Base-by-base conservation (phyloP, 2,888 invertebrate genomes). In the Melanostoma scalare region DNA sequence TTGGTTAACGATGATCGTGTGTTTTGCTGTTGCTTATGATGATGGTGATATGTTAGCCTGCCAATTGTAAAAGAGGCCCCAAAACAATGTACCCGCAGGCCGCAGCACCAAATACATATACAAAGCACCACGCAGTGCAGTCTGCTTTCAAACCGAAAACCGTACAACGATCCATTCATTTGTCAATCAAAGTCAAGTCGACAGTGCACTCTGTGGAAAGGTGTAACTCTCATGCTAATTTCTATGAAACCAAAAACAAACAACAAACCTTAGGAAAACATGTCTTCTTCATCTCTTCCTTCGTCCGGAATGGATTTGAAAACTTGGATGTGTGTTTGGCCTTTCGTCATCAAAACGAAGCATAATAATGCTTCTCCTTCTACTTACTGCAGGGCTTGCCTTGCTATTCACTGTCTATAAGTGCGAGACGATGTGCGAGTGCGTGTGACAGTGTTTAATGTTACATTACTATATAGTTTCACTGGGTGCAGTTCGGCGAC, bases 161-260 rank as follows among this genome's bases (percentile, higher is more conserved):
- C 71, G 65, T 63, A 84, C 40, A 33, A 38, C 69, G 60, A 69
- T 78, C 74, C 77, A 84, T 84, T 84, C 84, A 78, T 78, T 84
- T 84, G 84, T 84, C 84, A 84, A 84, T 84, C 84, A 84, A 65
- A 75, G 38, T 65, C 78, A 65, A 75, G 38, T 65, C 78, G 74
- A 74, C 78, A 84, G 78, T 78, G 53, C 65, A 78, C 84, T 71
- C 78, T 55, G 71, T 40, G 50, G 71, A 75, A 78, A 84, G 84
- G 84, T 78, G 84, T 84, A 84, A 75, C 65, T 75, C 78, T 78
- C 74, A 84, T 84, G 84, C 78, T 78, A 84, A 84, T 84, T 84
- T 84, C 8, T 46, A 38, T 31, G 65, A 8, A 48, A 58, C 73
- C 50, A 77, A 81, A 68, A 58, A 78, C 77, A 82, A 61, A 52